Evolutionary conservation across 1,140 invertebrate genomes (phyloP), one percentile per base, ranked within the genome.

Genomic region (Tetramorium parvispinum): DNA sequence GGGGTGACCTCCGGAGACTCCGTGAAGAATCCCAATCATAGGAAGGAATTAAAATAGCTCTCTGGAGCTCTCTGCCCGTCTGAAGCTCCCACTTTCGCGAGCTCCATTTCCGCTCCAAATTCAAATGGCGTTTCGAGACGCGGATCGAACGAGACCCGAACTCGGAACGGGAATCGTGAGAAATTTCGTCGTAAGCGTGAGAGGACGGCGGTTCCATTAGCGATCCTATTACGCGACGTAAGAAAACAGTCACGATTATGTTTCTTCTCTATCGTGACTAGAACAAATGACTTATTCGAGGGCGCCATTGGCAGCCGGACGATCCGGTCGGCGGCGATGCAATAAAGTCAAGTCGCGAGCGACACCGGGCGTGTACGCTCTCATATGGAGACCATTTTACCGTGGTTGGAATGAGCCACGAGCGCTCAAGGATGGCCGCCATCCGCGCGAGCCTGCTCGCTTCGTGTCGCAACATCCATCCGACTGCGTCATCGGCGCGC

Each of bases 371-470:
- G 78, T 88, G 59, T 87, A 53, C 87, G 61, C 32, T 89, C 78
- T 88, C 79, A 5, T 70, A 76, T 73, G 76, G 13, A 53, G 53
- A 82, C 87, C 32, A 68, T 82, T 71, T 86, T 86, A 71, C 83
- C 87, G 87, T 75, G 87, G 88, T 46, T 89, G 87, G 71, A 89
- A 89, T 46, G 87, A 89, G 88, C 87, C 87, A 82, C 78, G 86
- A 85, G 88, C 88, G 88, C 87, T 92, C 93, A 94, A 93, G 92
- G 92, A 94, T 94, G 93, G 90, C 91, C 89, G 92, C 90, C 90
- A 68, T 86, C 70, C 83, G 24, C 59, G 51, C 73, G 73, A 89
- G 88, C 63, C 61, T 55, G 83, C 2, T 24, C 49, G 61, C 27
- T 59, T 83, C 65, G 85, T 90, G 89, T 90, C 89, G 89, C 89